These are phyloP conservation scores for Tylochromis polylepis DNA, from an alignment of 2,113 vertebrate genomes.

Conservation along the genomic window DNA sequence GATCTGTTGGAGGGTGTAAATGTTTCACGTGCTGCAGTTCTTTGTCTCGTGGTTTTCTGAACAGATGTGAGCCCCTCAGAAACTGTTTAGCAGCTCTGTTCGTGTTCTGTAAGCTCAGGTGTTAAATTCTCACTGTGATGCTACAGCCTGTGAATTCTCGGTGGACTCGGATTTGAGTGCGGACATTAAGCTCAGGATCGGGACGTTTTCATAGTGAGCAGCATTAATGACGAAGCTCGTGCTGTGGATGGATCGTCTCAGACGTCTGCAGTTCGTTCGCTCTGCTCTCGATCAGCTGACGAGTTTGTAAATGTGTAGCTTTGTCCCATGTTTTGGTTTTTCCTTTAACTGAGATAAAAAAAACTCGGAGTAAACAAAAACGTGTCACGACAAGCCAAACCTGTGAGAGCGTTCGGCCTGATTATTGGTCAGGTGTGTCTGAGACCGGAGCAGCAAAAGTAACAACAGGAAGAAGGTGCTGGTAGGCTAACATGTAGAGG, in stretches of 20 bases:
- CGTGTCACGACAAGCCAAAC: background rate
- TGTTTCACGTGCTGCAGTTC: background rate
- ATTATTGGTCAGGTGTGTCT: background rate
- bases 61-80: background rate
- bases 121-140: background rate
- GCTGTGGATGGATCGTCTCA: background rate
- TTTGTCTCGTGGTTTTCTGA: accelerated
- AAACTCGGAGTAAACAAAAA: background rate
- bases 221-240: accelerated
- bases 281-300: background rate
- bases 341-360: background rate
- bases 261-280: background rate
- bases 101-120: background rate
- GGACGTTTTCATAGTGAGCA: background rate
- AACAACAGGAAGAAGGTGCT: background rate
- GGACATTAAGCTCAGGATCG: background rate
- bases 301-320: background rate
- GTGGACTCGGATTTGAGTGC: background rate
- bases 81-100: background rate
- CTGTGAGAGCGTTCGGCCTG: background rate
- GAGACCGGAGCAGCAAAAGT: background rate
- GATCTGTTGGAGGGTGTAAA: background rate
- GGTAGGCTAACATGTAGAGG: accelerated
- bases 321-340: background rate
- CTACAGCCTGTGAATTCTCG: background rate